A percentile compares a stretch with the other conserved stretches of the same genome.
phyloP scores from a whole-genome alignment of 1,140 invertebrate genomes.

The silkworm (Bombyx mori) region ASM3026992v2 NC_085115.1:16899001-16899500 shows the following conservation, averaged over 20 bases:
- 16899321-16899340: too few relatives aligned
- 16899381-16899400: too few relatives aligned
- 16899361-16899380: too few relatives aligned
- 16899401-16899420: neutral
- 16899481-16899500: constrained; percentile 13
- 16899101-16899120: neutral
- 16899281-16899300: neutral
- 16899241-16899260: neutral
- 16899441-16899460: too few relatives aligned
- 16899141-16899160: neutral
- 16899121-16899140: neutral
- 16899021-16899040: too few relatives aligned
- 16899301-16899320: too few relatives aligned
- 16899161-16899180: too few relatives aligned
- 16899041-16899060: neutral
- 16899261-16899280: neutral
- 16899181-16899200: neutral
- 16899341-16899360: too few relatives aligned
- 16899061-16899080: neutral
- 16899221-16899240: neutral
- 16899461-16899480: neutral
- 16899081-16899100: neutral
- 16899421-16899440: neutral
- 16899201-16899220: neutral
- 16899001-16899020: too few relatives aligned